Conservation (phyloP, 2,113 vertebrate genomes). For the Tupaia tana region DNA sequence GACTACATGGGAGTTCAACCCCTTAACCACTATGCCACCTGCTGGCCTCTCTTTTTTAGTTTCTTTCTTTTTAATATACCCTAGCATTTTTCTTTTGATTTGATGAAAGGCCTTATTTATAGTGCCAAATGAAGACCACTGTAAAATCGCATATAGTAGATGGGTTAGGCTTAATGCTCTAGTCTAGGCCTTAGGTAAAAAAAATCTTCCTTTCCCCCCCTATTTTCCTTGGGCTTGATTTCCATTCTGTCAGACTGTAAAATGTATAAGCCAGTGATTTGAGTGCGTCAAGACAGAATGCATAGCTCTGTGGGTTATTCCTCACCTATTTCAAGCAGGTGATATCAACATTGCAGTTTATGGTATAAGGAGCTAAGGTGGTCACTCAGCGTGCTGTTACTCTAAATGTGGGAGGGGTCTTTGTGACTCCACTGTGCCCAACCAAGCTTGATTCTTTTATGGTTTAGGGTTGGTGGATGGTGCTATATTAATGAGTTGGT, state of each 20-base stretch:
- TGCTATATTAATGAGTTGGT: not conserved
- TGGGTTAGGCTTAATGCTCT: not conserved
- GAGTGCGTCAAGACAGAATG: not conserved
- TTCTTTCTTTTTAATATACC: not conserved
- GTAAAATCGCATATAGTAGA: not conserved
- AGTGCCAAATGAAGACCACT: not conserved
- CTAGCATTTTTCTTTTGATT: not conserved
- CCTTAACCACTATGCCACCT: too few relatives aligned
- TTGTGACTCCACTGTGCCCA: not conserved
- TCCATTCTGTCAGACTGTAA: not conserved
- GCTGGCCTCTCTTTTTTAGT: not conserved
- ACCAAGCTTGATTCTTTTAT: not conserved
- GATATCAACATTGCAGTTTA: not conserved
- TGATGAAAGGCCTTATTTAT: not conserved
- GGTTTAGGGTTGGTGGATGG: accelerated
- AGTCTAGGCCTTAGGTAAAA: not conserved
- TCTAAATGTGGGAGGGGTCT: not conserved
- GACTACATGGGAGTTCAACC: too few relatives aligned
- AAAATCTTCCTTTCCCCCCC: not conserved
- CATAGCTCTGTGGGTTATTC: not conserved
- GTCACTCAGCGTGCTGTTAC: not conserved
- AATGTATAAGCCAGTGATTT: not conserved
- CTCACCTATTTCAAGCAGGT: accelerated
- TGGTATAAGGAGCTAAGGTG: too few relatives aligned
- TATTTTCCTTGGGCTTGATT: not conserved